Conservation (phyloP, 1,140 invertebrate species). For the Hestina assimilis region DNA sequence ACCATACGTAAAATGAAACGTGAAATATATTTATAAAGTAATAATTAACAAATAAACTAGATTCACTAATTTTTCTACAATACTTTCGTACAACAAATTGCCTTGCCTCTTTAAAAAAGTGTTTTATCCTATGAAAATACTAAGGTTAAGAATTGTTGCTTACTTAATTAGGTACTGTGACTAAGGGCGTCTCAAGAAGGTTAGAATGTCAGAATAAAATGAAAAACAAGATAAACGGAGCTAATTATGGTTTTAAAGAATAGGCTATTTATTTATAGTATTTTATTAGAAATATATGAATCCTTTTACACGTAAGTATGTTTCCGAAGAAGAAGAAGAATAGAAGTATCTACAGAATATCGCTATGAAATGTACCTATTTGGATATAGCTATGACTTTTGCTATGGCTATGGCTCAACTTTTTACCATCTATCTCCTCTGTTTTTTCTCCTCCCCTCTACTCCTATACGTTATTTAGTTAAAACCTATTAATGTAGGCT, state of each 20-base stretch:
- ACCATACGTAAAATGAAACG: not conserved
- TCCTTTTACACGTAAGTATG: too few relatives aligned
- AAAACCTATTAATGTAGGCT: too few relatives aligned
- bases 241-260: conserved; percentile 31
- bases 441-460: too few relatives aligned
- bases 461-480: too few relatives aligned
- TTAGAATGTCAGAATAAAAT: conserved; percentile 14
- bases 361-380: too few relatives aligned
- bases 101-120: not conserved
- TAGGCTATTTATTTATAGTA: not conserved
- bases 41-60: not conserved
- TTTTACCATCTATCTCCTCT: too few relatives aligned
- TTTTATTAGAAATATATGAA: too few relatives aligned
- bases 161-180: conserved; percentile 40
- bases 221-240: conserved; percentile 27
- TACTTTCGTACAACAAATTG: not conserved
- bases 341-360: too few relatives aligned
- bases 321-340: too few relatives aligned
- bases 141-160: conserved; percentile 26
- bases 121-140: not conserved
- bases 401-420: too few relatives aligned
- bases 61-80: not conserved
- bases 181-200: conserved; percentile 35
- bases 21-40: not conserved
- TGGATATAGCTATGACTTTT: too few relatives aligned